phyloP scores from a whole-genome alignment of 2,797 vertebrate species.

The Nasua narica region DNA sequence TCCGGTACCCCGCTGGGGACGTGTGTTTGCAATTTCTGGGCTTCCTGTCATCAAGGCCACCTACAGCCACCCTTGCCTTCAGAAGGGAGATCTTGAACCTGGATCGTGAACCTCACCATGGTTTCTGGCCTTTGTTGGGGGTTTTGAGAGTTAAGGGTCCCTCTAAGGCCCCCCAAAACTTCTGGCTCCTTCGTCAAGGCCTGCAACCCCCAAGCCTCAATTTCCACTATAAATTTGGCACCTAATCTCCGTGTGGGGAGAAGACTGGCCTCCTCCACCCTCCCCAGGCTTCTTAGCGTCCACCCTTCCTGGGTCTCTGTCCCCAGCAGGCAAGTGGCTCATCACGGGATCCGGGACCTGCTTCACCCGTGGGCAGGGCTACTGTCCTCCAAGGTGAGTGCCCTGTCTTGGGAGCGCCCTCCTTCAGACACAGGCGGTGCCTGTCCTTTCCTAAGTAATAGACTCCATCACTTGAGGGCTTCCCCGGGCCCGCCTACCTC shows the following conservation, averaged over 20 bases:
- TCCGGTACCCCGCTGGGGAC: not conserved
- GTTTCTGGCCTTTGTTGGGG: not conserved
- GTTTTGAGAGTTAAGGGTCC: not conserved
- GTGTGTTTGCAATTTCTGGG: not conserved
- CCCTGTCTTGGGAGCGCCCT: not conserved
- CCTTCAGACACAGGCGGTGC: fast-evolving
- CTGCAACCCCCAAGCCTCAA: not conserved
- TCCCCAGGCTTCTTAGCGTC: not conserved
- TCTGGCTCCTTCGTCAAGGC: not conserved
- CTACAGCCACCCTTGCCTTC: not conserved
- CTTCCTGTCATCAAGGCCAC: not conserved
- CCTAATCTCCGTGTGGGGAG: not conserved
- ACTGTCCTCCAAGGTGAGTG: not conserved
- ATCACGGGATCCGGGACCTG: fast-evolving
- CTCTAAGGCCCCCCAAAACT: not conserved
- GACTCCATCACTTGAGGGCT: not conserved
- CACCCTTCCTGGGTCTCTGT: not conserved
- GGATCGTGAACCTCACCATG: not conserved
- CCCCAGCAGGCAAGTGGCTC: not conserved
- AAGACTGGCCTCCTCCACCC: fast-evolving
- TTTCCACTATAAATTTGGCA: not conserved
- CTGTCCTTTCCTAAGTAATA: not conserved
- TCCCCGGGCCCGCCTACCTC: not conserved
- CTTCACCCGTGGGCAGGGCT: not conserved
- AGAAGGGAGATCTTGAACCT: not conserved